Evolutionary conservation across 2,113 vertebrate genomes (phyloP).

Genomic region (Chrysemys picta): DNA sequence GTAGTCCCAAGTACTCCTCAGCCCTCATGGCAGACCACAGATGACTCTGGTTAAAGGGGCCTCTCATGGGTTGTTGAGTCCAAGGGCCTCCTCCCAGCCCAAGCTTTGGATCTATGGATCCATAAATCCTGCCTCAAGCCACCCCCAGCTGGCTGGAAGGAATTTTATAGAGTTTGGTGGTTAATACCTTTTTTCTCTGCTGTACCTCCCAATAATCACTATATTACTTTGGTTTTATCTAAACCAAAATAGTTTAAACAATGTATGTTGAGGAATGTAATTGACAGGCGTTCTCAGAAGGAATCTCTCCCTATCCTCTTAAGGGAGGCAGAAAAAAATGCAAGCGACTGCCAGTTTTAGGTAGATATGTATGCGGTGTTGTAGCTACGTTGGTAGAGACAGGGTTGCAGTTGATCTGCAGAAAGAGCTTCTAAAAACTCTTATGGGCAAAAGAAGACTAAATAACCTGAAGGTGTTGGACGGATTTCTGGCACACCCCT

Average conservation of each 20-base stretch:
- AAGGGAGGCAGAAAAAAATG: neutral
- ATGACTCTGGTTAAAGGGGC: neutral
- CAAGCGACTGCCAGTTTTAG: neutral
- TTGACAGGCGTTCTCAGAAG: neutral
- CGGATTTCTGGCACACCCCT: neutral
- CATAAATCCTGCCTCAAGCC: neutral
- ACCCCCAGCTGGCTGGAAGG: neutral
- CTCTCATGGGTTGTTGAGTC: neutral
- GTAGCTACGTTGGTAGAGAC: neutral
- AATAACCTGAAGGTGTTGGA: neutral
- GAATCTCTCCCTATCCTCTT: neutral
- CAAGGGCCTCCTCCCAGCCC: too few species aligned
- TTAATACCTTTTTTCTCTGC: neutral
- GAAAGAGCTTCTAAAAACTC: neutral
- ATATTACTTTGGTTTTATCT: neutral
- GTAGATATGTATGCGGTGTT: too few species aligned
- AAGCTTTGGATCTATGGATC: neutral
- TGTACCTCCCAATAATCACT: too few species aligned
- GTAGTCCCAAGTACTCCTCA: rapidly evolving
- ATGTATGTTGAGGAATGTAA: neutral
- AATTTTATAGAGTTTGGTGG: neutral
- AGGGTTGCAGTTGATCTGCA: neutral
- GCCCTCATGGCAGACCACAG: neutral
- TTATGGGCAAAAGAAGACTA: rapidly evolving
- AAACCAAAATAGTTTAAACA: neutral